These are phyloP conservation scores for Phrynocephalus vlangalii DNA, from an alignment of 2,797 vertebrate species.

Conservation along the genomic window DNA sequence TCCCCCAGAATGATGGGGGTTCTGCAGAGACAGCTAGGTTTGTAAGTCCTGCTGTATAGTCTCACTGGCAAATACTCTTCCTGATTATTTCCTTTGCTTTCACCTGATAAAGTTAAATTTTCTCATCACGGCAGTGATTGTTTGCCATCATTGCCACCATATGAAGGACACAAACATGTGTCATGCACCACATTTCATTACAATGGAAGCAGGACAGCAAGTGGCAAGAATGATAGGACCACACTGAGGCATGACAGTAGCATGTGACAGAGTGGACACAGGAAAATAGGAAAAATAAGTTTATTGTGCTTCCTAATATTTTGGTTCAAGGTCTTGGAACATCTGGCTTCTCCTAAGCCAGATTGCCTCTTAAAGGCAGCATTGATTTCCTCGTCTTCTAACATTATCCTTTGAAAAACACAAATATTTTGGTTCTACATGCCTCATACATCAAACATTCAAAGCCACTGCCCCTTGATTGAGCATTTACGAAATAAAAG, in stretches of 20 bases:
- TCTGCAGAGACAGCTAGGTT: not conserved
- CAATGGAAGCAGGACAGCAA: not conserved
- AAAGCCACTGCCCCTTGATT: too few relatives aligned
- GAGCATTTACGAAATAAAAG: too few relatives aligned
- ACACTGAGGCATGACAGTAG: not conserved
- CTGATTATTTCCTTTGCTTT: not conserved
- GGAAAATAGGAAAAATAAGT: not conserved
- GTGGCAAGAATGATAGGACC: not conserved
- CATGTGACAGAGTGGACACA: not conserved
- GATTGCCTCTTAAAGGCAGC: too few relatives aligned
- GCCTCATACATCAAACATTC: too few relatives aligned
- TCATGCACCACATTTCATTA: not conserved
- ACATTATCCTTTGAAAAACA: too few relatives aligned
- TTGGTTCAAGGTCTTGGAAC: too few relatives aligned
- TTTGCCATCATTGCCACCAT: not conserved
- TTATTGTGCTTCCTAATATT: too few relatives aligned
- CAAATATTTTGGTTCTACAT: too few relatives aligned
- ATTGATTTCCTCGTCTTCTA: too few relatives aligned
- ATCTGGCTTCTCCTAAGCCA: too few relatives aligned
- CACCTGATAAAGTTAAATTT: not conserved
- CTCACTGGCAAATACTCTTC: not conserved
- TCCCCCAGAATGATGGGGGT: not conserved
- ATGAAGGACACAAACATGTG: not conserved
- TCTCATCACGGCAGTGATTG: not conserved
- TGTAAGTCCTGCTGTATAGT: not conserved